These are phyloP conservation scores for Antedon mediterranea DNA, from an alignment of 53 echinoderm and acorn worm species.

Conservation along the genomic window DNA sequence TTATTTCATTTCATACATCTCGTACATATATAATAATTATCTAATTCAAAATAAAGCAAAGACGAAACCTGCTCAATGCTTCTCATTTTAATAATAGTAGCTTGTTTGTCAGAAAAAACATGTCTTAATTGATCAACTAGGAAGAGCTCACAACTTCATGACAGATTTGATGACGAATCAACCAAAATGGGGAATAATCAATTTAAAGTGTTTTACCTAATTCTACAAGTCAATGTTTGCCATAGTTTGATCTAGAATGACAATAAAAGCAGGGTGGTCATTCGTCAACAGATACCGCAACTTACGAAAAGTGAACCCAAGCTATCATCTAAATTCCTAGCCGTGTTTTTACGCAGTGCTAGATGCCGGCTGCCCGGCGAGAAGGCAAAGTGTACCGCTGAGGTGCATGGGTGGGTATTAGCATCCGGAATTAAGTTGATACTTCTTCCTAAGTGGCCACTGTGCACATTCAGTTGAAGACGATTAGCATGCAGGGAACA, in stretches of 20 bases:
- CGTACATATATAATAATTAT: too few species aligned
- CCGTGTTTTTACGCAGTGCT: neutral
- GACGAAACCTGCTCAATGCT: too few species aligned
- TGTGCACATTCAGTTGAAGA: neutral
- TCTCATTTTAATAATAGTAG: too few species aligned
- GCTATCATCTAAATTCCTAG: neutral
- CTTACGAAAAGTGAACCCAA: neutral
- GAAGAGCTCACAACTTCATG: too few species aligned
- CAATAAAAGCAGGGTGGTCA: neutral
- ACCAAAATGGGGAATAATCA: neutral
- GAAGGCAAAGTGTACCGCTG: neutral
- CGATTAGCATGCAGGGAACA: neutral
- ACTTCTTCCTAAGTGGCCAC: neutral
- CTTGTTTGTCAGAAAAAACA: too few species aligned
- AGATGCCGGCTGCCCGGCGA: neutral
- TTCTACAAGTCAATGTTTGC: neutral
- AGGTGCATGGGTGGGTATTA: neutral
- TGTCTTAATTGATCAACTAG: too few species aligned
- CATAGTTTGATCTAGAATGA: neutral
- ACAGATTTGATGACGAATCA: neutral
- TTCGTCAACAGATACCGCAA: neutral
- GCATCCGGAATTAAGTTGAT: neutral
- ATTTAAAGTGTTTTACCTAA: neutral
- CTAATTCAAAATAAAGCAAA: too few species aligned
- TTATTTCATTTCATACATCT: too few species aligned